Conservation (phyloP, 1,140 invertebrate genomes). For the Sycophaga agraensis region DNA sequence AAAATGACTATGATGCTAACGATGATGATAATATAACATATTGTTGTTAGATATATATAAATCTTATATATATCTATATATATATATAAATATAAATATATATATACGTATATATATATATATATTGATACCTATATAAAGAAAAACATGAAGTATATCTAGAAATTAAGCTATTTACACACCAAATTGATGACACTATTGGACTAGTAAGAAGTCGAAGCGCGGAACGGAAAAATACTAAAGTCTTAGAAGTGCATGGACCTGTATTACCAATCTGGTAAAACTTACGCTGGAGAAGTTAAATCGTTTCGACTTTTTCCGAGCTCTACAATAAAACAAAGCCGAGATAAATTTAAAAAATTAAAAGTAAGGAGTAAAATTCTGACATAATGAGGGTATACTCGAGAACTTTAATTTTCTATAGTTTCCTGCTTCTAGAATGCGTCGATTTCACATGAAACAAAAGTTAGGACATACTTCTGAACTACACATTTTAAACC, state of each 20-base stretch:
- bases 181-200: background rate
- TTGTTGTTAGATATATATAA: slow-evolving; percentile 56
- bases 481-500: too few relatives aligned
- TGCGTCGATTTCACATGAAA: too few relatives aligned
- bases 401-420: too few relatives aligned
- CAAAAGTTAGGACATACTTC: too few relatives aligned
- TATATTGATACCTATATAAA: slow-evolving; percentile 36
- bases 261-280: background rate
- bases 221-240: background rate
- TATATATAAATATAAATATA: too few relatives aligned
- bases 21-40: slow-evolving; percentile 50
- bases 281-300: background rate
- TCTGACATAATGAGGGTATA: too few relatives aligned
- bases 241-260: background rate
- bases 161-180: slow-evolving; percentile 10
- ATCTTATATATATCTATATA: too few relatives aligned
- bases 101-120: slow-evolving; percentile 39
- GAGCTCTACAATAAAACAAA: too few relatives aligned
- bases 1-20: slow-evolving; percentile 36
- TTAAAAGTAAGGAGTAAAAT: too few relatives aligned
- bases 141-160: slow-evolving; percentile 13
- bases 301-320: background rate
- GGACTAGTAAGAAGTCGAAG: background rate
- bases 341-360: too few relatives aligned
- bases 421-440: too few relatives aligned